Conservation (phyloP, 2,113 vertebrate genomes). For the Chaenocephalus aceratus region DNA sequence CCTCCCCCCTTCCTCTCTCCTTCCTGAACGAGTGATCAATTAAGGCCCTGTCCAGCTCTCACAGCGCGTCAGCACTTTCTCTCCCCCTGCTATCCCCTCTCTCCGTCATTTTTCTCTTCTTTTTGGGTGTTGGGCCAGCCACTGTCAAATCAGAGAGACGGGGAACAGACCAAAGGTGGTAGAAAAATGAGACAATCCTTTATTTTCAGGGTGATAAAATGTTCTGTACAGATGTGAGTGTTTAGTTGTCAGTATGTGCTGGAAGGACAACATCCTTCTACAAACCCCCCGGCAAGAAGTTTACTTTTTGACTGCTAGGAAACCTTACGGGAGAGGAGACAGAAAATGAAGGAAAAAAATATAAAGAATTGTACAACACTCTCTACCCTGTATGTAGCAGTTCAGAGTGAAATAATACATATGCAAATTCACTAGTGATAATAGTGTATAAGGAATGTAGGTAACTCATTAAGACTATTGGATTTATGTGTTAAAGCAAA, state of each 20-base stretch:
- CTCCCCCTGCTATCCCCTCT: constrained; percentile 40
- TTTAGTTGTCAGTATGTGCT: constrained; percentile 56
- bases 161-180: constrained; percentile 35
- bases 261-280: constrained; percentile 40
- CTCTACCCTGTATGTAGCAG: neutral
- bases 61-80: constrained; percentile 78
- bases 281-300: constrained; percentile 51
- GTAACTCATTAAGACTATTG: neutral
- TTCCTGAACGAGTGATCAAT: constrained; percentile 83
- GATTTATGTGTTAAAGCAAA: neutral
- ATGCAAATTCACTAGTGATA: constrained; percentile 8
- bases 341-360: constrained; percentile 27
- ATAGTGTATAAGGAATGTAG: constrained; percentile 30
- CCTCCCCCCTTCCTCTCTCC: constrained; percentile 29
- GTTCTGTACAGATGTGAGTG: constrained; percentile 56
- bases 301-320: constrained; percentile 30
- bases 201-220: constrained; percentile 69
- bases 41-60: constrained; percentile 74
- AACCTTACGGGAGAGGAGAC: constrained; percentile 43
- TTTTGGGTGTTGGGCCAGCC: constrained; percentile 42
- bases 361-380: constrained; percentile 32
- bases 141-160: constrained; percentile 45
- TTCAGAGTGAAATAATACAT: constrained; percentile 21
- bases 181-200: constrained; percentile 59
- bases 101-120: constrained; percentile 61